Evolutionary conservation across 2,113 vertebrate species (phyloP).

Genomic region (Limnothrissa miodon): DNA sequence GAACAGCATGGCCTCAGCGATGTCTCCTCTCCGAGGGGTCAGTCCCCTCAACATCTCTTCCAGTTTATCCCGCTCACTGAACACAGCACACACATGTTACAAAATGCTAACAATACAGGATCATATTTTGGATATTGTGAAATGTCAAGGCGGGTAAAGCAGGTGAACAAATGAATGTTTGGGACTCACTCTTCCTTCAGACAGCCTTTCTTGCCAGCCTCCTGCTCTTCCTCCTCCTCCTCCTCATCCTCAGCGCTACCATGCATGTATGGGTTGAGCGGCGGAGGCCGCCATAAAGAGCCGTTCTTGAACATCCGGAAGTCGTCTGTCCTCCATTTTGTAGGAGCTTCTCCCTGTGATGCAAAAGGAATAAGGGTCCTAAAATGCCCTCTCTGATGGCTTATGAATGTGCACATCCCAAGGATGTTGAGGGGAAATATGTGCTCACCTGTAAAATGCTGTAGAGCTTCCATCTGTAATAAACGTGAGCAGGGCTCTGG

Average conservation of each 20-base stretch:
- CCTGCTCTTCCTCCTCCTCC: slow-evolving; percentile 86
- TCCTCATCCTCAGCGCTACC: slow-evolving; percentile 93
- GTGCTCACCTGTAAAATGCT: slow-evolving; percentile 89
- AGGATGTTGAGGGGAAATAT: background rate
- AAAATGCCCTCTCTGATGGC: background rate
- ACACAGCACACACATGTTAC: slow-evolving; percentile 12
- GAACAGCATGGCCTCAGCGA: slow-evolving; percentile 96
- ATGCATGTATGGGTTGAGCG: slow-evolving; percentile 93
- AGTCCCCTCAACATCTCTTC: slow-evolving; percentile 92
- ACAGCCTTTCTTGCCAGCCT: slow-evolving; percentile 87
- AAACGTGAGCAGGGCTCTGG: slow-evolving; percentile 97
- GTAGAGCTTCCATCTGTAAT: slow-evolving; percentile 98
- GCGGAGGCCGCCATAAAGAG: slow-evolving; percentile 94
- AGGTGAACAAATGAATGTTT: background rate
- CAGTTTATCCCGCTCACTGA: slow-evolving; percentile 93
- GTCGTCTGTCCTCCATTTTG: slow-evolving; percentile 95
- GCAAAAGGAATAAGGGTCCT: background rate
- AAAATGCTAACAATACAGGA: no score
- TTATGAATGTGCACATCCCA: no score
- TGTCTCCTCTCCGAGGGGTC: slow-evolving; percentile 89
- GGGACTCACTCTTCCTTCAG: slow-evolving; percentile 92
- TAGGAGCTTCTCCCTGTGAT: slow-evolving; percentile 89
- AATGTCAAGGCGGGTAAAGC: no score
- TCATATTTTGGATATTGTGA: no score
- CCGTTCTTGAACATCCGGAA: slow-evolving; percentile 99